Conservation (phyloP, 64 coral and sea anemone genomes). For the Pocillopora damicornis region DNA sequence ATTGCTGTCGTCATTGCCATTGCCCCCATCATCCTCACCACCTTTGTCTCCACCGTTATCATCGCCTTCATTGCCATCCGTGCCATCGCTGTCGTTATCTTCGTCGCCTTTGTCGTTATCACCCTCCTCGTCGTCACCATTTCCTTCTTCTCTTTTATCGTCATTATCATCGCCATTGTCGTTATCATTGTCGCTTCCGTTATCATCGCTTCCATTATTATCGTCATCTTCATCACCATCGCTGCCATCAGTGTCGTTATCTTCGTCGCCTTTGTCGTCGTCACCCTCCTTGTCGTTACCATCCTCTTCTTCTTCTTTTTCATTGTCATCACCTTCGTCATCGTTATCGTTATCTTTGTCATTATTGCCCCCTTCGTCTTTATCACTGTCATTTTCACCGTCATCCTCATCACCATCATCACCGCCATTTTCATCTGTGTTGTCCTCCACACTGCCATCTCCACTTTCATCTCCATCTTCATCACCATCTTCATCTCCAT, state of each 20-base stretch:
- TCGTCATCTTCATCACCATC: not conserved
- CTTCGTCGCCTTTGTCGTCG: not conserved
- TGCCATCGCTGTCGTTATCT: not conserved
- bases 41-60: not conserved
- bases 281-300: not conserved
- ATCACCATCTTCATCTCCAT: not conserved
- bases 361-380: not conserved
- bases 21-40: not conserved
- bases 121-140: not conserved
- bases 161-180: not conserved
- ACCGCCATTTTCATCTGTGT: not conserved
- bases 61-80: not conserved
- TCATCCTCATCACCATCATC: not conserved
- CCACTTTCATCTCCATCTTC: too few relatives aligned
- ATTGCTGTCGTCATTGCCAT: not conserved
- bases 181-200: not conserved
- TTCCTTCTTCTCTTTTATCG: not conserved
- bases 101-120: not conserved
- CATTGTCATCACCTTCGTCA: not conserved
- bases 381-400: not conserved
- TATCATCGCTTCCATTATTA: not conserved
- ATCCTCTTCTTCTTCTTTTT: not conserved
- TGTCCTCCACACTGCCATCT: too few relatives aligned
- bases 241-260: not conserved
- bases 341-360: not conserved